Base-by-base conservation (phyloP, 2,113 vertebrate species). In the Siniperca knerii region DNA sequence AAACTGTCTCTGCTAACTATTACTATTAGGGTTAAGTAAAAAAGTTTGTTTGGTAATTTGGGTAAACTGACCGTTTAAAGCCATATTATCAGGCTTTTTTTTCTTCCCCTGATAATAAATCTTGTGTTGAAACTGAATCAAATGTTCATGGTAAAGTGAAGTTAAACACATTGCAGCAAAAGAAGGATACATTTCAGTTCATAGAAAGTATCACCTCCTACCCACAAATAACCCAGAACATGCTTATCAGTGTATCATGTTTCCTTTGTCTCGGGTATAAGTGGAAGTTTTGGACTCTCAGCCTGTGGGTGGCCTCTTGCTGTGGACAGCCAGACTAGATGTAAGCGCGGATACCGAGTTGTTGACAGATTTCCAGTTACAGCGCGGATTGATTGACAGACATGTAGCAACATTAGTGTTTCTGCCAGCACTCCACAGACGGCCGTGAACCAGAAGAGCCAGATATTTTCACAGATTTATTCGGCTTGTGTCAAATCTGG, bases 391-490 rank as follows among this genome's bases (percentile, higher is more conserved):
- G 74, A 79, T 46, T 85, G 86, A 88, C 82, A 87, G 81, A 60
- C 58, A 18, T 20, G 40, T 1, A 12, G 44, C 48, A 57, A 8
- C 64, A 42, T 82, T 23, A 44, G 70, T 66, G 23, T 62, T 25
- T 77, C 33, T 25, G 40, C 52, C 50, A 29, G 15, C 2, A 21
- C 60, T 75, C 25, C 20, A 35, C 20, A 65, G 67, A 44, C 7
- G 23, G 54, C 52, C 0, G 4, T 65, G 75, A 93, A 90, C 90
- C 25, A 23, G 91, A 91, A 75, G 65, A 89, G 81, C 82, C 57
- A 78, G 83, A 94, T 94, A 61, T 79, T 91, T 90, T 25, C 23
- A 65, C 66, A 65, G 82, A 86, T 86, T 70, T n/a, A 52, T 35
- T 52, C 11, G 3, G 52, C 42, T 62, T 82, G 52, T 83, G 86